A percentile compares a stretch with the other conserved stretches of the same genome.
phyloP scores from a whole-genome alignment of 1,140 invertebrate species.

The Drosophila malerkotliana region DNA sequence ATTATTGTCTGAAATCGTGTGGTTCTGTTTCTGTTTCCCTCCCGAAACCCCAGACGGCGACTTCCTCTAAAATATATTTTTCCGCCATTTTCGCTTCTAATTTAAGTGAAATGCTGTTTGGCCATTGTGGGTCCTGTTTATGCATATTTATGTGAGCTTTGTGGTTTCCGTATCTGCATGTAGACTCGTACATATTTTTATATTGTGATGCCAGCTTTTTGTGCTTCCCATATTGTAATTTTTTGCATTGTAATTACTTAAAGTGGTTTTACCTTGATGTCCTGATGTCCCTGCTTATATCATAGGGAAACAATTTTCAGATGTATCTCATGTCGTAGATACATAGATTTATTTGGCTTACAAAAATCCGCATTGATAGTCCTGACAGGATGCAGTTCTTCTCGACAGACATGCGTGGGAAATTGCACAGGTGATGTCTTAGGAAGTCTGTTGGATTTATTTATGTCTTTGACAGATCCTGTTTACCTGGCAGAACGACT shows the following conservation, averaged over 20 bases:
- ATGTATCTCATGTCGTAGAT: not conserved
- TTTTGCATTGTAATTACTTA: conserved; percentile 65
- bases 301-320: too few species aligned
- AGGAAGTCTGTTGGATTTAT: conserved; percentile 28
- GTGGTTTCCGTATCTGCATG: conserved; percentile 53
- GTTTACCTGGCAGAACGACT: conserved; percentile 23
- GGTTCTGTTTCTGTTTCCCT: conserved; percentile 21
- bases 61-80: conserved; percentile 68
- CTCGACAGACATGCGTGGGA: conserved; percentile 18
- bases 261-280: conserved; percentile 61
- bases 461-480: conserved; percentile 24
- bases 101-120: conserved; percentile 68
- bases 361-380: conserved; percentile 8
- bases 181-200: conserved; percentile 31
- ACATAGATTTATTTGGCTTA: conserved; percentile 1
- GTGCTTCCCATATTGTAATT: conserved; percentile 50
- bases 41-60: conserved; percentile 43
- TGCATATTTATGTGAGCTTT: conserved; percentile 47
- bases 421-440: conserved; percentile 25
- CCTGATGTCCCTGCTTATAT: too few species aligned
- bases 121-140: conserved; percentile 31
- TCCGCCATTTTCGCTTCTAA: conserved; percentile 73
- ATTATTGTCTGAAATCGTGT: conserved; percentile 75
- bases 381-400: not conserved
- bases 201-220: conserved; percentile 57